Evolutionary conservation across 2,113 vertebrate genomes (phyloP).

Genomic region (Tyto alba): DNA sequence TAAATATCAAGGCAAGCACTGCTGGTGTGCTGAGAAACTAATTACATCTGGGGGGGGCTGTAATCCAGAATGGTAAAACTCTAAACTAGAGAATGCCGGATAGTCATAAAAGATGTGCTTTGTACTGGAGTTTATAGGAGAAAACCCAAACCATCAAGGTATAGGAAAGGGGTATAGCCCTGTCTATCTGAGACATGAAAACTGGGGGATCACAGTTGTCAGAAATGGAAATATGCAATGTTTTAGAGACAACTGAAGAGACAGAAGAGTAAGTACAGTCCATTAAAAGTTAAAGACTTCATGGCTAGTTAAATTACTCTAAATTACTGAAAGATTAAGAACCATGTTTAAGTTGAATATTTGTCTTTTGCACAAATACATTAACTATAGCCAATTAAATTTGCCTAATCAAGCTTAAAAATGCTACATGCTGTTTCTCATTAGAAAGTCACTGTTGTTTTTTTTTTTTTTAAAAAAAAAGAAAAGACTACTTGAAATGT

Average conservation of each 20-base stretch:
- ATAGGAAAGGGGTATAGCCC: not conserved
- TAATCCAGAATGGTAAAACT: not conserved
- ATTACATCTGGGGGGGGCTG: not conserved
- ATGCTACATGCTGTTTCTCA: conserved; percentile 68
- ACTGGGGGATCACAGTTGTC: not conserved
- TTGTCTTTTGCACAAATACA: conserved; percentile 65
- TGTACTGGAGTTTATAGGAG: rapidly evolving
- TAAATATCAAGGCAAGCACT: not conserved
- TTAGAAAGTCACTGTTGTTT: conserved; percentile 63
- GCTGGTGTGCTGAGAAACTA: conserved; percentile 2
- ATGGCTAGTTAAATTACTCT: conserved; percentile 61
- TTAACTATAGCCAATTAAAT: conserved; percentile 73
- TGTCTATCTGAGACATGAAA: not conserved
- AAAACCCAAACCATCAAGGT: not conserved
- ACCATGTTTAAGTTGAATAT: conserved; percentile 44
- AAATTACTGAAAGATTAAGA: conserved; percentile 71
- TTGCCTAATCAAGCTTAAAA: conserved; percentile 75
- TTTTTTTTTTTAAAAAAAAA: too few species aligned
- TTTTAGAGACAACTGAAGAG: not conserved
- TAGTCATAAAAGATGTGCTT: not conserved
- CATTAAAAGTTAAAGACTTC: conserved; percentile 63
- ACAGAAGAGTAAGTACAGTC: not conserved
- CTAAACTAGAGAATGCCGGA: not conserved
- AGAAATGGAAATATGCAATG: not conserved
- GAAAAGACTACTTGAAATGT: conserved; percentile 19